Evolutionary conservation across 2,113 vertebrate species (phyloP).

Genomic region (Equus przewalskii): DNA sequence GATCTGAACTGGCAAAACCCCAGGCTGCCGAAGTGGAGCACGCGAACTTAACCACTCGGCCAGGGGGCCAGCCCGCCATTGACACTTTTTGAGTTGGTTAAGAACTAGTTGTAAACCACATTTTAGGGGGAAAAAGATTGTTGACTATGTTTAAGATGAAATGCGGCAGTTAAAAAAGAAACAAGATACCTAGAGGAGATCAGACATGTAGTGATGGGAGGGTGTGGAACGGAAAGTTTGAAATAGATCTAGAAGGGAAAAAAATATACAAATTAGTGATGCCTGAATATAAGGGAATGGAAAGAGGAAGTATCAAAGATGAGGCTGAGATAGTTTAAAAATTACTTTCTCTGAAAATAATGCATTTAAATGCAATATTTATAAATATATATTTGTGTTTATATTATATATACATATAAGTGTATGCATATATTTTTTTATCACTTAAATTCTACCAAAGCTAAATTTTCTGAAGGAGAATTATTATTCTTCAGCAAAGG

Average conservation of each 20-base stretch:
- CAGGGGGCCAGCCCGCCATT: not conserved
- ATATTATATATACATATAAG: not conserved
- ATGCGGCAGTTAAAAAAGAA: not conserved
- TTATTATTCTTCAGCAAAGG: slow-evolving; percentile 20
- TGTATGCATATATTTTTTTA: not conserved
- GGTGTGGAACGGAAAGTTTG: not conserved
- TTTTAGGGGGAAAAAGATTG: not conserved
- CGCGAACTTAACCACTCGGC: too few species aligned
- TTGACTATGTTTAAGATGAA: not conserved
- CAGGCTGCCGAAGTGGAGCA: too few species aligned
- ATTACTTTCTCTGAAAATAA: slow-evolving; percentile 19
- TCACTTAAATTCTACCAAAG: not conserved
- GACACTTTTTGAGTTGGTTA: not conserved
- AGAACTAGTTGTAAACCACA: not conserved
- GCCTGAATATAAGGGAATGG: not conserved
- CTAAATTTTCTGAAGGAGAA: not conserved
- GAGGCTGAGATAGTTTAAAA: not conserved
- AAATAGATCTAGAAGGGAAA: not conserved
- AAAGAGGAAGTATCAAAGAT: not conserved
- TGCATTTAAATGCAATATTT: not conserved
- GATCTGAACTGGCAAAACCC: too few species aligned
- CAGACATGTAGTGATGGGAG: not conserved
- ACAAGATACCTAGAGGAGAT: not conserved
- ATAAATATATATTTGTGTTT: not conserved
- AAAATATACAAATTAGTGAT: not conserved